phyloP scores from a whole-genome alignment of 2,797 vertebrate species.

The Staurois parvus region DNA sequence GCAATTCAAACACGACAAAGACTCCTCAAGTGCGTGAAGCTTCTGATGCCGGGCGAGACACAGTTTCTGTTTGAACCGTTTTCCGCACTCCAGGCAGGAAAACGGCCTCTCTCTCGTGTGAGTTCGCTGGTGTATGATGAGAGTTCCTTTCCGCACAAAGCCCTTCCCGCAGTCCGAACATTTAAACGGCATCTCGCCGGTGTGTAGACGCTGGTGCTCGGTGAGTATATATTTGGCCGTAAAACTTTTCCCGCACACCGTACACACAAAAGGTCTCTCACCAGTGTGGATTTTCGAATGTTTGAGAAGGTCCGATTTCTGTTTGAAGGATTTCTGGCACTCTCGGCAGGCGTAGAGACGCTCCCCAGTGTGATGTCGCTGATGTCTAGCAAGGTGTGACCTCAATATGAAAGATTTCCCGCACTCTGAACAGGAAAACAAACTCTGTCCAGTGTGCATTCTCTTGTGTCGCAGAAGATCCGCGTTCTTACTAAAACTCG shows the following conservation, averaged over 20 bases:
- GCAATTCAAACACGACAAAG: slow-evolving; percentile 73
- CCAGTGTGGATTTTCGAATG: not conserved
- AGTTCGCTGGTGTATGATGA: slow-evolving; percentile 65
- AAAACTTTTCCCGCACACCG: not conserved
- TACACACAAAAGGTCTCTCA: not conserved
- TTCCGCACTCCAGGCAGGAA: slow-evolving; percentile 64
- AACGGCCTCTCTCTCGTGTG: slow-evolving; percentile 65
- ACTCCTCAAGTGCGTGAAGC: not conserved
- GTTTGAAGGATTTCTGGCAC: not conserved
- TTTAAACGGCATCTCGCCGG: not conserved
- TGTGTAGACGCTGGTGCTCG: not conserved
- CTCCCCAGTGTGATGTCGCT: not conserved
- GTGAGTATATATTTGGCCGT: not conserved
- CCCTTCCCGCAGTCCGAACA: not conserved
- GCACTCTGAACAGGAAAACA: not conserved
- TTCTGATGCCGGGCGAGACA: not conserved
- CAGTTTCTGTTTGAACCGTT: slow-evolving; percentile 64
- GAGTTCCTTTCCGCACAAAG: not conserved
- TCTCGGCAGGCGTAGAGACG: not conserved
- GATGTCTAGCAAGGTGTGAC: not conserved
- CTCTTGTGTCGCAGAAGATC: not conserved
- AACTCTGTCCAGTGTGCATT: not conserved
- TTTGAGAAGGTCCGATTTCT: not conserved
- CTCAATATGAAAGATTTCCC: not conserved
- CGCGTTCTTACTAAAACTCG: not conserved